These are phyloP conservation scores for Dendrolimus punctatus DNA, from an alignment of 1,140 invertebrate genomes.

Conservation along the genomic window DNA sequence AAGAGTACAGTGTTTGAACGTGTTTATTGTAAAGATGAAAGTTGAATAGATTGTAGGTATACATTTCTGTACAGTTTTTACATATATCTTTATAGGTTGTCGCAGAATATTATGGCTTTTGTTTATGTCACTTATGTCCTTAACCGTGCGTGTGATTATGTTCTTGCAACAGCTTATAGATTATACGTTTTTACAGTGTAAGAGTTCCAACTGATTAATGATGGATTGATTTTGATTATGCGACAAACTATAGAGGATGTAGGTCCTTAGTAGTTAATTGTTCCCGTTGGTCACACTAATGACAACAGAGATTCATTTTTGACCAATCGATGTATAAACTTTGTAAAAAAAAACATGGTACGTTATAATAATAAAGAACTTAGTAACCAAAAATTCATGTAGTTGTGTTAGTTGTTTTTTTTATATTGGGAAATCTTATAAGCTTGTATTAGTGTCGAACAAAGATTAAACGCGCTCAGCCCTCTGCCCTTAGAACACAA, in stretches of 20 bases:
- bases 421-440: constrained; percentile 39
- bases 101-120: too few relatives aligned
- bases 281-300: constrained; percentile 1
- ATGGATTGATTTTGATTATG: too few relatives aligned
- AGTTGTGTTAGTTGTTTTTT: constrained; percentile 22
- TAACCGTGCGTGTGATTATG: too few relatives aligned
- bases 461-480: constrained; percentile 11
- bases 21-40: constrained; percentile 50
- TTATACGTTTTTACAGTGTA: too few relatives aligned
- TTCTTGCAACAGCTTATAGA: too few relatives aligned
- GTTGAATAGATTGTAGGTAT: constrained; percentile 26
- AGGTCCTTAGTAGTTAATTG: too few relatives aligned
- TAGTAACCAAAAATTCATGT: constrained; percentile 17
- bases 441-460: neutral
- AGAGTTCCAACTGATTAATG: too few relatives aligned
- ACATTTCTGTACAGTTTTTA: too few relatives aligned
- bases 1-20: constrained; percentile 56
- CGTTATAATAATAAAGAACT: constrained; percentile 34
- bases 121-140: too few relatives aligned
- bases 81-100: too few relatives aligned
- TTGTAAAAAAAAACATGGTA: constrained; percentile 46
- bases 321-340: constrained; percentile 46
- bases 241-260: too few relatives aligned
- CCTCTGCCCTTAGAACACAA: constrained; percentile 13
- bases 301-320: constrained; percentile 27